Evolutionary conservation across 1,140 invertebrate genomes (phyloP).

Genomic region (Cephus cinctus): DNA sequence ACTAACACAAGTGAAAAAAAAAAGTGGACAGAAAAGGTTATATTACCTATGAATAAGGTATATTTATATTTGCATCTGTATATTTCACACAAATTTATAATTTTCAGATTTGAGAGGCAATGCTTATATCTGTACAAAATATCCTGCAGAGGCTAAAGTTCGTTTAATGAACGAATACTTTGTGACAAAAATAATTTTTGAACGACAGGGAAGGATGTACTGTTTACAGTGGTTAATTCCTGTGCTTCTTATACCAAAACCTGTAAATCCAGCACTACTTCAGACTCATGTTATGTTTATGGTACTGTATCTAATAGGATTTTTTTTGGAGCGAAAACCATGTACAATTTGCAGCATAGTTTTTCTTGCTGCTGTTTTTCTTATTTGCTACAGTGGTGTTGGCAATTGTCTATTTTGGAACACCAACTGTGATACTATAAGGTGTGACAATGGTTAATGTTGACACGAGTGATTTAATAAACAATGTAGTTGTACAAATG

Average conservation of each 20-base stretch:
- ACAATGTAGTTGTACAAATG: too few species aligned
- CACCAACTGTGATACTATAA: conserved; percentile 72
- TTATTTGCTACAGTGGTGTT: conserved; percentile 94
- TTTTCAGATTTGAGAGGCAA: too few species aligned
- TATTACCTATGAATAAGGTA: too few species aligned
- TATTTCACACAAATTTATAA: too few species aligned
- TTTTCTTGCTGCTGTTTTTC: conserved; percentile 87
- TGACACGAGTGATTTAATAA: too few species aligned
- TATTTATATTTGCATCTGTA: too few species aligned
- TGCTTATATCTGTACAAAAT: too few species aligned
- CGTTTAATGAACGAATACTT: too few species aligned
- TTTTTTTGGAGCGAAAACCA: conserved; percentile 93
- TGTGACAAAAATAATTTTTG: too few species aligned
- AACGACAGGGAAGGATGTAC: conserved; percentile 78
- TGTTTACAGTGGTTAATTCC: conserved; percentile 98
- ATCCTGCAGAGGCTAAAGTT: too few species aligned
- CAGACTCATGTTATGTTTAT: conserved; percentile 98
- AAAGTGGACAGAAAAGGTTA: too few species aligned
- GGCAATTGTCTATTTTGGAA: conserved; percentile 94
- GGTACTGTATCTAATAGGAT: conserved; percentile 88
- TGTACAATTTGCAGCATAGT: conserved; percentile 95
- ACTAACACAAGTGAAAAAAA: too few species aligned
- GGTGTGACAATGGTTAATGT: conserved; percentile 64
- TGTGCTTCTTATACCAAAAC: conserved; percentile 94
- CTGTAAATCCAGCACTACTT: conserved; percentile 88